A percentile compares a stretch with the other conserved stretches of the same genome.
Evolutionary conservation across 2,888 invertebrate species (phyloP).

Genomic region (Synergus laeviventris): DNA sequence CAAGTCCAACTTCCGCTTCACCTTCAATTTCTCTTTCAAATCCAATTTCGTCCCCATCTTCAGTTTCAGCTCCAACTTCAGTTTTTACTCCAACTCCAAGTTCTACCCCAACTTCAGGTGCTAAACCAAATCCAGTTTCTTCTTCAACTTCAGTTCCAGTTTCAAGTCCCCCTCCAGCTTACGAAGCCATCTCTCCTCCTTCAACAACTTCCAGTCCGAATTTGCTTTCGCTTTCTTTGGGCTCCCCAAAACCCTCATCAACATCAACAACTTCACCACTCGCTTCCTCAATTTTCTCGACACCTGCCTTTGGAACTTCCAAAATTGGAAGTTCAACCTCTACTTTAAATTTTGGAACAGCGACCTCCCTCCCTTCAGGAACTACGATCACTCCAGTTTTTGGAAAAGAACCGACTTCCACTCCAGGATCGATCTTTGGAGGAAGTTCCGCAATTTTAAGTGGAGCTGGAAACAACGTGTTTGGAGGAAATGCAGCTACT

Average conservation of each 20-base stretch:
- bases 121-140: neutral
- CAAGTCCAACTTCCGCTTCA: conserved; percentile 10
- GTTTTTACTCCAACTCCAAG: conserved; percentile 46
- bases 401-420: conserved; percentile 42
- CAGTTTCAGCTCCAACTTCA: conserved; percentile 44
- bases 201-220: neutral
- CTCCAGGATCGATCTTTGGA: conserved; percentile 52
- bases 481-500: conserved; percentile 40
- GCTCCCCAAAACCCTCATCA: neutral
- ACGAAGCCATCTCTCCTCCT: neutral
- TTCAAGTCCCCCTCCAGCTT: neutral
- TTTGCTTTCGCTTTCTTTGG: conserved; percentile 8
- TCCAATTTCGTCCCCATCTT: conserved; percentile 31
- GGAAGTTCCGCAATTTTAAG: conserved; percentile 41
- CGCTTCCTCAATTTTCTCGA: conserved; percentile 6
- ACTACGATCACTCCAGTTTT: conserved; percentile 51
- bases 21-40: conserved; percentile 39
- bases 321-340: conserved; percentile 41
- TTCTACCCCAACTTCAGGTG: conserved; percentile 9
- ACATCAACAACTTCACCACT: neutral
- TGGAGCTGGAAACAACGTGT: conserved; percentile 47
- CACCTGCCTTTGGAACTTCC: conserved; percentile 44
- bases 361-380: conserved; percentile 47
- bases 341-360: conserved; percentile 51
- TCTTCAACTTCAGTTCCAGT: conserved; percentile 12